Evolutionary conservation across 1,140 invertebrate genomes (phyloP).

Genomic region (Bombyx mandarina): DNA sequence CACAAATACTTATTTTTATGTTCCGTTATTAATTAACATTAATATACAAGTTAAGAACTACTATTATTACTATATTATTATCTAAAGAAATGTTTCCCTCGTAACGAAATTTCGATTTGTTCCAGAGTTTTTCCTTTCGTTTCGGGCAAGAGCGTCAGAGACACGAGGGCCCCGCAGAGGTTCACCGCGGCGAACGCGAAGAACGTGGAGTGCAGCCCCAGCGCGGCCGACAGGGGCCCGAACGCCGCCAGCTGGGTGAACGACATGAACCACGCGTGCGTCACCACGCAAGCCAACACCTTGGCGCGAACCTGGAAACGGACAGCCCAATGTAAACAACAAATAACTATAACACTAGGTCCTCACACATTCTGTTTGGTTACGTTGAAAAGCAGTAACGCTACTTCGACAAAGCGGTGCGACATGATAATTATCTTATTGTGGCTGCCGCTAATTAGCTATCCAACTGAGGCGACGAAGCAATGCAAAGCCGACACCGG

Average conservation of each 20-base stretch:
- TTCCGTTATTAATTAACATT: too few species aligned
- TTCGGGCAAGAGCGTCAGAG: slow-evolving; percentile 15
- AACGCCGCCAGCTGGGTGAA: slow-evolving; percentile 20
- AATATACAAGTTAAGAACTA: too few species aligned
- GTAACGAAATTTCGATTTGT: slow-evolving; percentile 18
- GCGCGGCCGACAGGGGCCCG: slow-evolving; percentile 14
- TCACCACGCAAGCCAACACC: slow-evolving; percentile 22
- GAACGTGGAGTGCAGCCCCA: slow-evolving; percentile 18
- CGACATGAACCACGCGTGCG: slow-evolving; percentile 21
- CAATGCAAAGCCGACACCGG: too few species aligned
- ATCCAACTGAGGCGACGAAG: too few species aligned
- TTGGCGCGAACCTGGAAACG: slow-evolving; percentile 29
- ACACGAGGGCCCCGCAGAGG: slow-evolving; percentile 16
- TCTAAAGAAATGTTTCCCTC: neutral
- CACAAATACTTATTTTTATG: too few species aligned
- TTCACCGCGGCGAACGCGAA: slow-evolving; percentile 22
- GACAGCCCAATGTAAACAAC: neutral
- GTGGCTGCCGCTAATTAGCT: too few species aligned
- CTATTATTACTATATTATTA: too few species aligned
- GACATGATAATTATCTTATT: too few species aligned
- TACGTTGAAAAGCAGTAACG: too few species aligned
- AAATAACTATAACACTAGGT: too few species aligned
- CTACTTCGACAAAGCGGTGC: too few species aligned
- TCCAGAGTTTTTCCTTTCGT: slow-evolving; percentile 27
- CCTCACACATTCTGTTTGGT: too few species aligned